These are phyloP conservation scores for Drosophila kepulauana DNA, from an alignment of 1,140 invertebrate genomes.

Conservation along the genomic window DNA sequence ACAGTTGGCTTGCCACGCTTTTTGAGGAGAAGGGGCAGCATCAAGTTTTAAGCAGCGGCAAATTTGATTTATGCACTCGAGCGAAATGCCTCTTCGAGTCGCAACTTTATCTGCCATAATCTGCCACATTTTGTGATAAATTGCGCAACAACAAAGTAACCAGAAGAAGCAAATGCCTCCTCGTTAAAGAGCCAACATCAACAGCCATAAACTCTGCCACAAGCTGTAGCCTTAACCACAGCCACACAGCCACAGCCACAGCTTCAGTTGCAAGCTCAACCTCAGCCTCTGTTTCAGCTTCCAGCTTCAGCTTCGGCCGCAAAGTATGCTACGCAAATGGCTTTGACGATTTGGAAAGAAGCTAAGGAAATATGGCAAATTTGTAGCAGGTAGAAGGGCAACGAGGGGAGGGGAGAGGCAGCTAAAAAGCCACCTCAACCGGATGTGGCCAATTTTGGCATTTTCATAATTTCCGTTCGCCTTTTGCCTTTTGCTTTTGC, in stretches of 20 bases:
- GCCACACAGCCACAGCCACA: background rate
- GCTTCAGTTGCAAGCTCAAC: background rate
- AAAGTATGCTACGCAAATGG: slow-evolving; percentile 76
- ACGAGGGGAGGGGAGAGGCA: slow-evolving; percentile 2
- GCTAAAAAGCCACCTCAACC: slow-evolving; percentile 42
- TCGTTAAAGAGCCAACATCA: slow-evolving; percentile 14
- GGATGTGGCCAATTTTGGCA: slow-evolving; percentile 78
- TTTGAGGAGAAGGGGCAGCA: background rate
- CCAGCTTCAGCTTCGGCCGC: slow-evolving; percentile 48
- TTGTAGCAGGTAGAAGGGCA: slow-evolving; percentile 13
- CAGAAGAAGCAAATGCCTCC: background rate
- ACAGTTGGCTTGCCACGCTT: slow-evolving; percentile 8
- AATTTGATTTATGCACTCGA: slow-evolving; percentile 55
- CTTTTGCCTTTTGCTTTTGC: slow-evolving; percentile 34
- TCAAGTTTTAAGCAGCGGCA: slow-evolving; percentile 35
- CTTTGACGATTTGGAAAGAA: slow-evolving; percentile 40
- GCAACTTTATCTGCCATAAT: slow-evolving; percentile 42
- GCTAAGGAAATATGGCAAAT: slow-evolving; percentile 39
- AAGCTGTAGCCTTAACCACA: background rate
- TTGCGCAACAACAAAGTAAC: slow-evolving; percentile 33
- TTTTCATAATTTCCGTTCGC: slow-evolving; percentile 78
- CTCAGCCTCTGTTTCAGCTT: slow-evolving; percentile 4
- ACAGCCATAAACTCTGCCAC: slow-evolving; percentile 1
- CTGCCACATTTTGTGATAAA: slow-evolving; percentile 61
- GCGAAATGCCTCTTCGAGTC: slow-evolving; percentile 35